These are phyloP conservation scores for Monochamus saltuarius DNA, from an alignment of 1,140 invertebrate species.

Conservation along the genomic window DNA sequence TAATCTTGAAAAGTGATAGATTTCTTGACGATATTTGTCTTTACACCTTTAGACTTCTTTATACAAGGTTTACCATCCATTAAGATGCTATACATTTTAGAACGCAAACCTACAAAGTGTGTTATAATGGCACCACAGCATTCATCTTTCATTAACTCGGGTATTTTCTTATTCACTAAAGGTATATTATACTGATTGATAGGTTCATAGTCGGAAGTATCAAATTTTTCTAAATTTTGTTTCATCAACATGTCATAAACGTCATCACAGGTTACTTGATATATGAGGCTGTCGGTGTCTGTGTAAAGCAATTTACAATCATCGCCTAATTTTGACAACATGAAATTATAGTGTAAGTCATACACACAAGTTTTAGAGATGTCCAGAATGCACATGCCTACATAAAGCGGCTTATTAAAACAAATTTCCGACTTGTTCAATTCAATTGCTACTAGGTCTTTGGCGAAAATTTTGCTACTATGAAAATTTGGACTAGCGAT, in stretches of 20 bases:
- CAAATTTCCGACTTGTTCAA: slow-evolving; percentile 41
- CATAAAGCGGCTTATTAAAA: slow-evolving; percentile 52
- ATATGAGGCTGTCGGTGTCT: slow-evolving; percentile 33
- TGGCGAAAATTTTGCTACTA: slow-evolving; percentile 35
- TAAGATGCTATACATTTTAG: too few relatives aligned
- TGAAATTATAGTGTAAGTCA: slow-evolving; percentile 40
- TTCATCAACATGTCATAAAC: slow-evolving; percentile 31
- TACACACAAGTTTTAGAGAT: slow-evolving; percentile 40
- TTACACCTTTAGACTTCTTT: too few relatives aligned
- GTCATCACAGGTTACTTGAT: slow-evolving; percentile 32
- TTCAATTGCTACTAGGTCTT: slow-evolving; percentile 50
- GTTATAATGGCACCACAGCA: too few relatives aligned
- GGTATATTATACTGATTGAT: slow-evolving; percentile 42
- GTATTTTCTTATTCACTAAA: slow-evolving; percentile 53
- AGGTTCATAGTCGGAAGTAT: slow-evolving; percentile 41
- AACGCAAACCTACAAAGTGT: too few relatives aligned
- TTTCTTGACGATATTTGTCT: too few relatives aligned
- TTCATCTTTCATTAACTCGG: too few relatives aligned
- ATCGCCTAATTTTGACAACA: slow-evolving; percentile 24
- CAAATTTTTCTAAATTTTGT: slow-evolving; percentile 40
- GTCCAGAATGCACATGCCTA: slow-evolving; percentile 51
- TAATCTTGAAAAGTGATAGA: slow-evolving; percentile 39
- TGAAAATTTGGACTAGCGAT: slow-evolving; percentile 25
- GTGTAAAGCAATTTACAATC: slow-evolving; percentile 36
- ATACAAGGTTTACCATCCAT: too few relatives aligned